These are phyloP conservation scores for Greenwoodochromis staneri DNA, from an alignment of 2,113 vertebrate species.

Conservation along the genomic window DNA sequence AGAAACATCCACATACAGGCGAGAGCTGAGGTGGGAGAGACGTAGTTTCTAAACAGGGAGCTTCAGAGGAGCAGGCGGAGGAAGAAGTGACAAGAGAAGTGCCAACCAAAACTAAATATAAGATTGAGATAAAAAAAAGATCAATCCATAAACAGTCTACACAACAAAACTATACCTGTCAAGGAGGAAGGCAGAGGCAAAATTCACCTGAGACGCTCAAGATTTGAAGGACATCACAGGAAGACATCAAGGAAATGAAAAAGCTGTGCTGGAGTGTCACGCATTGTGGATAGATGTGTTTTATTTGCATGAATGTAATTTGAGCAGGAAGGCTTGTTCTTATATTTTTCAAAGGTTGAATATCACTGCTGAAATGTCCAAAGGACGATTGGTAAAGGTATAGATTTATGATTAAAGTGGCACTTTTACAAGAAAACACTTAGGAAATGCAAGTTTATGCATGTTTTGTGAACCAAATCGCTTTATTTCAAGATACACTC, in stretches of 20 bases:
- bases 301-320: not conserved
- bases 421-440: not conserved
- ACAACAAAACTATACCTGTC: not conserved
- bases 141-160: not conserved
- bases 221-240: not conserved
- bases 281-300: not conserved
- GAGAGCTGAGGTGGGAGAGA: not conserved
- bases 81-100: not conserved
- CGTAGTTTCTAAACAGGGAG: not conserved
- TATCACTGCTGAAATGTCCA: not conserved
- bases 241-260: not conserved
- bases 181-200: not conserved
- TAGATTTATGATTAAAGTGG: not conserved
- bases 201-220: not conserved
- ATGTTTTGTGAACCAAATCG: not conserved
- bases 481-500: not conserved
- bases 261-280: not conserved
- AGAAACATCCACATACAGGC: not conserved
- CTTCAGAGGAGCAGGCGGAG: not conserved
- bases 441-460: not conserved
- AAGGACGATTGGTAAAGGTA: not conserved
- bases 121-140: not conserved
- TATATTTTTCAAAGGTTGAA: not conserved
- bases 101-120: constrained; percentile 19
- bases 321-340: not conserved